Base-by-base conservation (phyloP, 2,797 vertebrate species). In the Sebastes umbrosus region DNA sequence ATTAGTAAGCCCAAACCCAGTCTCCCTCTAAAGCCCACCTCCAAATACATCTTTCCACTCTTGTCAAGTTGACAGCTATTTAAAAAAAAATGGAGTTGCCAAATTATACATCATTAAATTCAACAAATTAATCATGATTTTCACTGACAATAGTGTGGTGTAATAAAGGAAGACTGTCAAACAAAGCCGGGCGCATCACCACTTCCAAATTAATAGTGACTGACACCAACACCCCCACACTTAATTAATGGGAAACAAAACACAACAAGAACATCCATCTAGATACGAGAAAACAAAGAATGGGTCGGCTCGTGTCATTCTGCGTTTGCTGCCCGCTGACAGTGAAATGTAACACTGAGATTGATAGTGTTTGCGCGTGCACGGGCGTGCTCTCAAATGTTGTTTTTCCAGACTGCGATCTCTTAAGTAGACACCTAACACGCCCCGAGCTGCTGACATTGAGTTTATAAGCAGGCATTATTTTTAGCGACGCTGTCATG, bases 401-500 rank as follows among this genome's bases (percentile, higher is more conserved):
- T 89, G 77, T 91, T 93, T 89, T 90, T 84, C 60, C 34, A 34
- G 69, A 80, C 85, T 84, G 86, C 57, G 77, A 90, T 88, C 90
- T 93, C 87, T 92, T 92, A 94, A 92, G 92, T 81, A 93, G 94
- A 95, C 89, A 94, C 92, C 90, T 79, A 91, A 94, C 90, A 95
- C 88, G 88, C 84, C 89, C 77, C 63, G 59, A 85, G 87, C 84
- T 80, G 65, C 84, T 93, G 90, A 93, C 92, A 93, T 84, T 90
- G 92, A 94, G 89, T 93, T 94, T 88, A 93, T 93, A 93, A 93
- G 91, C 78, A 84, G 84, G 80, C 88, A 85, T 94, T 96, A 95
- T 94, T 96, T 95, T 95, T 93, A 90, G 93, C 91, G 55, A 52
- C 14, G 88, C 93, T 93, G 94, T 96, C 95, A 95, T 91, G 90